Evolutionary conservation across 2,888 invertebrate genomes (phyloP).

Genomic region (Platycheirus albimanus): DNA sequence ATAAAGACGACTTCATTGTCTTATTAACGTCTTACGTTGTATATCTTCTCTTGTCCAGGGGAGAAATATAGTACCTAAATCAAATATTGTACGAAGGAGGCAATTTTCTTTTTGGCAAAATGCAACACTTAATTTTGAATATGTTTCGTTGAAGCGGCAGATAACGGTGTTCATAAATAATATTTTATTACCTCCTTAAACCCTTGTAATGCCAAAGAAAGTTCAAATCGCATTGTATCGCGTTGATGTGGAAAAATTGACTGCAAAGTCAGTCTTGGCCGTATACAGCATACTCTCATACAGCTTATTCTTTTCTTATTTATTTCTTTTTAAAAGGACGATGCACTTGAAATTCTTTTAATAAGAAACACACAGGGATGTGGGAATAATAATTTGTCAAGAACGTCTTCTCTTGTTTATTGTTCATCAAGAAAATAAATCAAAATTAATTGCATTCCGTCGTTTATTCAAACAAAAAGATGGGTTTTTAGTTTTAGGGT

Average conservation of each 20-base stretch:
- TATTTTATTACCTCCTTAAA: slow-evolving; percentile 65
- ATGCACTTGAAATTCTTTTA: slow-evolving; percentile 51
- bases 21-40: slow-evolving; percentile 41
- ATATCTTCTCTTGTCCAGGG: slow-evolving; percentile 15
- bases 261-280: slow-evolving; percentile 44
- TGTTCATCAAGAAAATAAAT: slow-evolving; percentile 35
- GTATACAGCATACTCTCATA: too few species aligned
- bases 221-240: slow-evolving; percentile 64
- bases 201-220: slow-evolving; percentile 43
- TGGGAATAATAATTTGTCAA: slow-evolving; percentile 43
- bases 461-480: neutral
- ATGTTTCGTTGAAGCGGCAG: slow-evolving; percentile 59
- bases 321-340: slow-evolving; percentile 43
- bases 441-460: slow-evolving; percentile 24
- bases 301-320: slow-evolving; percentile 22
- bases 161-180: slow-evolving; percentile 72
- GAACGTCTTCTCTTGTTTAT: slow-evolving; percentile 12
- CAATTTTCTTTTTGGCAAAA: slow-evolving; percentile 74
- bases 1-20: slow-evolving; percentile 68
- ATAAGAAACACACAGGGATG: slow-evolving; percentile 16
- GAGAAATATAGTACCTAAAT: slow-evolving; percentile 40
- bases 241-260: slow-evolving; percentile 71
- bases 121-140: slow-evolving; percentile 68
- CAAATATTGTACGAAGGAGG: slow-evolving; percentile 53
- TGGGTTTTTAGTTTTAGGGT: too few species aligned